These are phyloP conservation scores for Cantharis rufa DNA, from an alignment of 2,888 invertebrate genomes.

Conservation along the genomic window DNA sequence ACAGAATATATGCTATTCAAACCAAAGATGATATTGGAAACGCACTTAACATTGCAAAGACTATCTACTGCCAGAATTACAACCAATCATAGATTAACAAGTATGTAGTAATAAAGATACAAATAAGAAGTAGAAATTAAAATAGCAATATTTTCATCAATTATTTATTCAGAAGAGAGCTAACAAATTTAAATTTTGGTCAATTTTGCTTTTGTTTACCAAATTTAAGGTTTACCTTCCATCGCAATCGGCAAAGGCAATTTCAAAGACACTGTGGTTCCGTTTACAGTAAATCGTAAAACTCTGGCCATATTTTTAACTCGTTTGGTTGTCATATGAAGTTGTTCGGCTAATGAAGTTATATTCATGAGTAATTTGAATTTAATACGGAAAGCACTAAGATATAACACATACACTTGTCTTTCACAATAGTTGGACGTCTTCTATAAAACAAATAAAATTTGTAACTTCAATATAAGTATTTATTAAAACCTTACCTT, in stretches of 20 bases:
- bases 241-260: conserved; percentile 46
- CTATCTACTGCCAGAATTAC: no score
- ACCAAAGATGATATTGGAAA: no score
- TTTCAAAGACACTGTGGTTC: conserved; percentile 38
- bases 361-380: conserved; percentile 46
- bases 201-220: neutral
- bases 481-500: conserved; percentile 35
- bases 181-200: neutral
- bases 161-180: no score
- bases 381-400: conserved; percentile 48
- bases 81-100: no score
- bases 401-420: conserved; percentile 50
- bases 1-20: no score
- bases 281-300: conserved; percentile 43
- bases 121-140: no score
- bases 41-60: no score
- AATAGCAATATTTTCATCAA: no score
- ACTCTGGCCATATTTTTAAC: conserved; percentile 46
- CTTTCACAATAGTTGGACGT: conserved; percentile 49
- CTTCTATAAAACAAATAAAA: conserved; percentile 38
- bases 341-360: conserved; percentile 42
- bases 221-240: neutral
- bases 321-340: conserved; percentile 48
- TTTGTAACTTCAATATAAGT: neutral
- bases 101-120: no score